Percentiles rank a stretch among this genome's conserved stretches.
Evolutionary conservation across 2,797 vertebrate genomes (phyloP).

Genomic region (Ceryle rudis): DNA sequence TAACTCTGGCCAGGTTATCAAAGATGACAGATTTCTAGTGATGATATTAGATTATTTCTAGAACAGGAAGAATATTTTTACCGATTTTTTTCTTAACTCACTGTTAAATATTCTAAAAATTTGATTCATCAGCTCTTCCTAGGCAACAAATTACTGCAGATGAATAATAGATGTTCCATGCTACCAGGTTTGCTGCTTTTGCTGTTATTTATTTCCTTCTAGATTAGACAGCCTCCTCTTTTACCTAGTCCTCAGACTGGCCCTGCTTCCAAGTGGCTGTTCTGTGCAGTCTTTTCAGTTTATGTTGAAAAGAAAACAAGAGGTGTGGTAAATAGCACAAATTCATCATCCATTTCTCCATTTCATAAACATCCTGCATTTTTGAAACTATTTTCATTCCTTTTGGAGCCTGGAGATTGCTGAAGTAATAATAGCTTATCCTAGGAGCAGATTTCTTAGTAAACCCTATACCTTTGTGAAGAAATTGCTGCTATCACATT

Average conservation of each 20-base stretch:
- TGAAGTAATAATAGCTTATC: slow-evolving; percentile 46
- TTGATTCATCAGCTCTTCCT: slow-evolving; percentile 9
- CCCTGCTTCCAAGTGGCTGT: not conserved
- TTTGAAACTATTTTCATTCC: slow-evolving; percentile 27
- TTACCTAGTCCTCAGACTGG: not conserved
- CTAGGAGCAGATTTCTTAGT: slow-evolving; percentile 43
- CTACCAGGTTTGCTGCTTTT: not conserved
- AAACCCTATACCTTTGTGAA: slow-evolving; percentile 18
- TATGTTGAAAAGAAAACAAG: not conserved
- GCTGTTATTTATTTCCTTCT: not conserved
- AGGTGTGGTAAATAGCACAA: not conserved
- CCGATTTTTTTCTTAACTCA: not conserved
- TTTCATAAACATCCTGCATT: not conserved
- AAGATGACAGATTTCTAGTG: not conserved
- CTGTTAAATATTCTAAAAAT: not conserved
- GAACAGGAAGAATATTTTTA: not conserved
- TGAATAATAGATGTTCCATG: not conserved
- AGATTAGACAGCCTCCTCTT: not conserved
- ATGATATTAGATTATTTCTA: not conserved
- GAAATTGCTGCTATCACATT: slow-evolving; percentile 16
- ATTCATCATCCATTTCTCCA: not conserved
- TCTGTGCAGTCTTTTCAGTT: not conserved
- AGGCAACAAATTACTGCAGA: not conserved
- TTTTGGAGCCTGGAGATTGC: slow-evolving; percentile 27
- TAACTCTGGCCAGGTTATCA: not conserved